Evolutionary conservation across 2,888 invertebrate genomes (phyloP), one percentile per base, ranked within the genome.

Genomic region (Phorcus lineatus): DNA sequence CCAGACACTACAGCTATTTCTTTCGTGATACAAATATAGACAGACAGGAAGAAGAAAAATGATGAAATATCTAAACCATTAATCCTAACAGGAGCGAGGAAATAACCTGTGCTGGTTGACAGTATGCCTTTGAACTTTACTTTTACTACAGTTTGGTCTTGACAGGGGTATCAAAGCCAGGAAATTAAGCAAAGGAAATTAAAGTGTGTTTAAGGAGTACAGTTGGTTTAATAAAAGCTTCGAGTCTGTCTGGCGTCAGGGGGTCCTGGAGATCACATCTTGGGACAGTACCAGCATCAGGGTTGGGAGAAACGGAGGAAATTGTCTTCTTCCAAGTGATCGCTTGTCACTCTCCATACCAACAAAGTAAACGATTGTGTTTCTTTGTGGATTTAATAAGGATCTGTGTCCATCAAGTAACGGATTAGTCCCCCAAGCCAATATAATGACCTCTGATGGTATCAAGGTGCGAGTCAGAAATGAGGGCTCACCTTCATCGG

Each of bases 381-480:
- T 70, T 70, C 70, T 70, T 70, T 70, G 70, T 70, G 70, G 70
- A 70, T 70, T 70, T 70, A 70, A 70, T 70, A 70, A 70, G 70
- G 70, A 70, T 70, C 31, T 40, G 36, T 70, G 70, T 36, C 70
- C 19, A 70, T 70, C 70, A 70, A 36, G 36, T 36, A 40, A 28
- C 19, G 36, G 70, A 70, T 70, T 36, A 70, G 36, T 11, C 40
- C 31, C 7, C 70, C 28, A 70, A 36, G 70, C 40, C 31, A 70
- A 70, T 70, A 62, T 62, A 62, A 62, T 24, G 62, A 62, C 28
- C 17, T 24, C 62, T 28, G 47, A 47, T 47, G 47, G 47, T 47
- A 47, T 47, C 47, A 47, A 47, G 47, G 47, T 47, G 13, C 36
- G 47, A 47, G 47, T 47, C 47, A 47, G 47, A 11, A 36, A 9